Base-by-base conservation (phyloP, 2,113 vertebrate species). In the Falcunculus frontatus region DNA sequence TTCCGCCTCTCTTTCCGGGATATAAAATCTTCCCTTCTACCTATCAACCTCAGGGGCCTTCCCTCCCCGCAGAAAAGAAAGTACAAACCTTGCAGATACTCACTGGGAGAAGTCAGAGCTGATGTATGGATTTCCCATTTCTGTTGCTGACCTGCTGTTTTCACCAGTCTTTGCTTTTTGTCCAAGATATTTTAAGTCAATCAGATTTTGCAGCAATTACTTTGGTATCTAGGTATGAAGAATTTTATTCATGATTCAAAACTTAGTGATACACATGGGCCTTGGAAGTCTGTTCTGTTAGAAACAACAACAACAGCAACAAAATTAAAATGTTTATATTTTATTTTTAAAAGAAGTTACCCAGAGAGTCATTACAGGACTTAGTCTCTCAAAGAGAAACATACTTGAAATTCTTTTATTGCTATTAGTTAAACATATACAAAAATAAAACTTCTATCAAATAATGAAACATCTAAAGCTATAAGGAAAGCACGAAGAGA, bases 21-120 rank as follows among this genome's bases (percentile, higher is more conserved):
- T 13, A 42, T 26, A 33, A 55, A 75, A 55, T 46, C 35, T 64
- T 84, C 9, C 10, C 9, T 59, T 41, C 7, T 52, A 37, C 10
- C 3, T 27, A 1, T 7, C 35, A 53, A 0, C 18, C 14, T 55
- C 13, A 0, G 10, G 4, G 37, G 8, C 26, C 29, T 67, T 47
- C 27, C 15, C 11, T 78, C 26, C 37, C 37, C 3, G 41, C n/a
- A 49, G 50, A 86, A 65, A 52, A 84, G 83, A 89, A 95, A 86
- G 57, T 9, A 84, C 49, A 69, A 80, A 52, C 18, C 39, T 70
- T 89, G 59, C 68, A 91, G 50, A 46, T 57, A 35, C 4, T 44
- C 23, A 30, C 15, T 20, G 49, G 23, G 6, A 50, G 53, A 91
- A 84, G 37, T 57, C 69, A 84, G 46, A 90, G 35, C 41, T 86